Evolutionary conservation across 2,888 invertebrate species (phyloP).

Genomic region (Coelopa pilipes): DNA sequence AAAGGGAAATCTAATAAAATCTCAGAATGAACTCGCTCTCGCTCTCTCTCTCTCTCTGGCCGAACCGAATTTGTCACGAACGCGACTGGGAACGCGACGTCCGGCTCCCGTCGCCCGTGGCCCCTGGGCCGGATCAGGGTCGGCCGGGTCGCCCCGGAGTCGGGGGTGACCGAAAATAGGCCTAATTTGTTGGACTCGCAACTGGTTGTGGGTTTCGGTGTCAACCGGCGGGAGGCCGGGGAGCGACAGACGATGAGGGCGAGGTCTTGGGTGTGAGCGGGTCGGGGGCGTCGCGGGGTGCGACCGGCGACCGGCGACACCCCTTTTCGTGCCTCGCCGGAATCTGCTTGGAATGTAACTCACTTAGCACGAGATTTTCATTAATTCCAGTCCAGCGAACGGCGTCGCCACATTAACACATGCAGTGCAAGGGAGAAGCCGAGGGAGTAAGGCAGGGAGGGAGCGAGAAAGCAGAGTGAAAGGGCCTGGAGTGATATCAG

Average conservation of each 20-base stretch:
- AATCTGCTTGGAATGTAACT: background rate
- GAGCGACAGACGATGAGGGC: background rate
- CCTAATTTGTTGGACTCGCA: no score
- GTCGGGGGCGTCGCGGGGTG: constrained; percentile 3
- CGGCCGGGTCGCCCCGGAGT: background rate
- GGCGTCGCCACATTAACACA: constrained; percentile 25
- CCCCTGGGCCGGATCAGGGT: background rate
- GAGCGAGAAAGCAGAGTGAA: no score
- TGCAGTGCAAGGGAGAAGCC: no score
- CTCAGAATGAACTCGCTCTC: constrained; percentile 35
- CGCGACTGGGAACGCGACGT: no score
- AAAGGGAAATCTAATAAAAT: constrained; percentile 50
- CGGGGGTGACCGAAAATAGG: background rate
- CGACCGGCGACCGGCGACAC: background rate
- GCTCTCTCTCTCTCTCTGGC: no score
- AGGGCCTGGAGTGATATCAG: background rate
- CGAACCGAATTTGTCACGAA: no score
- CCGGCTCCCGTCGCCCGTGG: no score
- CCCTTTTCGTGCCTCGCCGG: background rate
- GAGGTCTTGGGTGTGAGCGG: background rate
- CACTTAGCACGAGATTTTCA: constrained; percentile 28
- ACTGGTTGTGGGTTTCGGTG: constrained; percentile 6
- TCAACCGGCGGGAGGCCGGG: background rate
- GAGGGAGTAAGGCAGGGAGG: no score
- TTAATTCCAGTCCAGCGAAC: constrained; percentile 23